Conservation (phyloP, 2,888 invertebrate genomes). For the Polydrusus tereticollis region DNA sequence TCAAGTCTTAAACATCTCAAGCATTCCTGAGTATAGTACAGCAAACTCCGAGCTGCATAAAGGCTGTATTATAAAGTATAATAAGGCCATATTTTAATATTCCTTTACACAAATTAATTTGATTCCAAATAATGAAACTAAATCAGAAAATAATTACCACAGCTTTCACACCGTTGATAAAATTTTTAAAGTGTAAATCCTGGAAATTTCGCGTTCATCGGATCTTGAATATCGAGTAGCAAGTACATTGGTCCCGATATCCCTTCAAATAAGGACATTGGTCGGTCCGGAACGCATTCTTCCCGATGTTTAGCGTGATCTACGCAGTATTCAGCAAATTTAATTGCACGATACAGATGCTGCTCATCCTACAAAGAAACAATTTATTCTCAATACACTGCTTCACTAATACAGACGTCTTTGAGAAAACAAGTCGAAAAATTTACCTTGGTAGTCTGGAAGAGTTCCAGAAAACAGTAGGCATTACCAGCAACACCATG, state of each 20-base stretch:
- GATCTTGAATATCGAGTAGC: slow-evolving; percentile 76
- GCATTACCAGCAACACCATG: slow-evolving; percentile 92
- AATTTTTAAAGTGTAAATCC: slow-evolving; percentile 68
- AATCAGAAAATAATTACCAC: not conserved
- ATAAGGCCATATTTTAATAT: not conserved
- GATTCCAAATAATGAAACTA: not conserved
- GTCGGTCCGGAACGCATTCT: slow-evolving; percentile 80
- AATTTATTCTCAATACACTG: not conserved
- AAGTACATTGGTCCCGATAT: slow-evolving; percentile 84
- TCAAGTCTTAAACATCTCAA: not conserved
- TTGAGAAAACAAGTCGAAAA: not conserved
- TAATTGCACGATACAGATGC: slow-evolving; percentile 81
- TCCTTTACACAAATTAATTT: not conserved
- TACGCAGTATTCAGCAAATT: slow-evolving; percentile 87
- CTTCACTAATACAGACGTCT: not conserved
- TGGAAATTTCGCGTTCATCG: slow-evolving; percentile 80
- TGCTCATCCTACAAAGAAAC: slow-evolving; percentile 70
- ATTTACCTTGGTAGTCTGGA: slow-evolving; percentile 79
- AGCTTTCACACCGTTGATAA: slow-evolving; percentile 17
- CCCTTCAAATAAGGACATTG: slow-evolving; percentile 88
- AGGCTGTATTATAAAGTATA: not conserved
- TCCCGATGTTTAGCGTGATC: slow-evolving; percentile 78
- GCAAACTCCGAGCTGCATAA: not conserved
- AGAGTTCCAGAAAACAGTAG: slow-evolving; percentile 84
- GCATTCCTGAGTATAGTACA: not conserved